Evolutionary conservation across 2,113 vertebrate species (phyloP).

Genomic region (Hymenochirus boettgeri): DNA sequence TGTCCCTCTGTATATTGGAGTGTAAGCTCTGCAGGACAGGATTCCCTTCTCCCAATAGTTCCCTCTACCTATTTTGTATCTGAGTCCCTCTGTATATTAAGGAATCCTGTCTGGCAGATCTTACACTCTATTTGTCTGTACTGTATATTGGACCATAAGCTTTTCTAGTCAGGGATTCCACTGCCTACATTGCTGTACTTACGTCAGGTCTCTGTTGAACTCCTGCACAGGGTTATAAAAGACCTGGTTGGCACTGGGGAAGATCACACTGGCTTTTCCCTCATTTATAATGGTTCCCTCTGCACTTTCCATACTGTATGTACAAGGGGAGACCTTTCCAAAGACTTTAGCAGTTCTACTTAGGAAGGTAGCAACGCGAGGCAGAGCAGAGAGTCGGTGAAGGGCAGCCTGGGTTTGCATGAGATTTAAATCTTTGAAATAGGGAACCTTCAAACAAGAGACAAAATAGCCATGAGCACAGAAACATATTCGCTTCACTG

Average conservation of each 20-base stretch:
- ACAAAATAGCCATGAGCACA: too few species aligned
- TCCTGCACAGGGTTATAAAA: conserved; percentile 93
- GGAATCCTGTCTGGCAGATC: too few species aligned
- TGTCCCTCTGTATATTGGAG: too few species aligned
- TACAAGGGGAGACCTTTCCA: neutral
- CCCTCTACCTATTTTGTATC: too few species aligned
- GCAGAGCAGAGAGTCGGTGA: neutral
- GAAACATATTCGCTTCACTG: too few species aligned
- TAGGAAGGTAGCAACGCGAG: neutral
- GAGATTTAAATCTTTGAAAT: neutral
- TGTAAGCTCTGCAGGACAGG: too few species aligned
- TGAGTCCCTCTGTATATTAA: too few species aligned
- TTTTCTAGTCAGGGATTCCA: neutral
- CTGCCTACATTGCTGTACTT: conserved; percentile 47
- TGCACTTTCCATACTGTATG: conserved; percentile 25
- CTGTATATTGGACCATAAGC: too few species aligned
- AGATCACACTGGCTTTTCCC: conserved; percentile 76
- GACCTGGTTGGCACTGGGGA: conserved; percentile 81
- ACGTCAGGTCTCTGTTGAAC: conserved; percentile 90
- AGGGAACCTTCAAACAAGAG: too few species aligned
- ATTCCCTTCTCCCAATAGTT: too few species aligned
- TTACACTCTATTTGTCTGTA: too few species aligned
- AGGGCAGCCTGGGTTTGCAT: neutral
- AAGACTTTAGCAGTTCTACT: neutral
- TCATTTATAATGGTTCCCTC: conserved; percentile 72